A percentile compares a stretch with the other conserved stretches of the same genome.
These are phyloP conservation scores for Avahi laniger DNA, from an alignment of 2,797 vertebrate species.

Conservation along the genomic window DNA sequence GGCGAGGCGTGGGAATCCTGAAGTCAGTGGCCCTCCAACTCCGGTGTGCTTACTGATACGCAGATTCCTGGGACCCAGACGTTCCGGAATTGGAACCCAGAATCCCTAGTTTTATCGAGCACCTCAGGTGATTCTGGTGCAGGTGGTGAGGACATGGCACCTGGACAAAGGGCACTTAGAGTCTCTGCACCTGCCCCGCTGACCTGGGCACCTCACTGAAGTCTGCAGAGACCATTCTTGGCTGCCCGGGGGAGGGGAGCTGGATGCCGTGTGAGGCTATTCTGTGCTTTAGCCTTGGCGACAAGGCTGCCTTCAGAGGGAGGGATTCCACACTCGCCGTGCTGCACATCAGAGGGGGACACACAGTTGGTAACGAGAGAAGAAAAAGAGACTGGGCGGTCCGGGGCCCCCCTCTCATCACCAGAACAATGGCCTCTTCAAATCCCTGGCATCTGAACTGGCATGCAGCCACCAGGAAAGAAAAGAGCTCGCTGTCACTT, in stretches of 20 bases:
- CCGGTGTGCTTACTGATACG: background rate
- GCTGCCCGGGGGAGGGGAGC: background rate
- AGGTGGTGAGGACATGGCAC: background rate
- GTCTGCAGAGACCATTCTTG: background rate
- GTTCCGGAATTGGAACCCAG: conserved; percentile 42
- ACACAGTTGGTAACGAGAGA: background rate
- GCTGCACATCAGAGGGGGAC: conserved; percentile 39
- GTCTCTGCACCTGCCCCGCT: background rate
- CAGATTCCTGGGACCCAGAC: background rate
- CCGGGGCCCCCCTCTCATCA: conserved; percentile 66
- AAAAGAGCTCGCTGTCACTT: conserved; percentile 78
- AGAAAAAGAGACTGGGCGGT: conserved; percentile 72
- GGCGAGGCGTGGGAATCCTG: background rate
- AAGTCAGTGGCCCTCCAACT: background rate
- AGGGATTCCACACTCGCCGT: background rate
- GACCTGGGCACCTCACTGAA: background rate
- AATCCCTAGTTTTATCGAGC: background rate
- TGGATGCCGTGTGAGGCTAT: background rate
- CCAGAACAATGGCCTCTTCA: conserved; percentile 83
- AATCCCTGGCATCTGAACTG: conserved; percentile 79
- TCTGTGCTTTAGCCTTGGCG: background rate
- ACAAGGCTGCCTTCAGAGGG: conserved; percentile 1
- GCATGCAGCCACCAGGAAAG: conserved; percentile 74
- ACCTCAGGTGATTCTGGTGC: background rate
- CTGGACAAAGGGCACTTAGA: background rate